Conservation (phyloP, 2,888 invertebrate genomes). For the Gymnocheta viridis region DNA sequence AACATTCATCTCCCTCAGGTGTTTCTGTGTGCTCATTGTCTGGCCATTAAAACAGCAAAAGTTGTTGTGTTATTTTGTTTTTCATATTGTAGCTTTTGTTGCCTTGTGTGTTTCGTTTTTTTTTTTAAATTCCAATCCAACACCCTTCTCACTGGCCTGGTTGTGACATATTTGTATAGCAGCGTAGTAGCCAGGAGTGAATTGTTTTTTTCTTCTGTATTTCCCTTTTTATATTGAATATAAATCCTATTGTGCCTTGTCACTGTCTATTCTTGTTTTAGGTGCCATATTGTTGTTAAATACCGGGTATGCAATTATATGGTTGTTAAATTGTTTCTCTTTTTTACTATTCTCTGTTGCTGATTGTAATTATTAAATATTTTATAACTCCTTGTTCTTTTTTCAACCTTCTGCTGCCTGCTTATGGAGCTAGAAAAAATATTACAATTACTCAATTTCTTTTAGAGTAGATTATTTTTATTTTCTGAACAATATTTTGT, state of each 20-base stretch:
- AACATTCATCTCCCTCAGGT: slow-evolving; percentile 59
- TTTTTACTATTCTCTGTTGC: slow-evolving; percentile 13
- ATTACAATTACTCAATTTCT: slow-evolving; percentile 50
- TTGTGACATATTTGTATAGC: neutral
- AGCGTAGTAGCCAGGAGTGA: neutral
- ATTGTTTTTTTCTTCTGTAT: neutral
- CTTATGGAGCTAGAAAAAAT: neutral
- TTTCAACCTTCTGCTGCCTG: neutral
- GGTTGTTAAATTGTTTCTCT: slow-evolving; percentile 58
- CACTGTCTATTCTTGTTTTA: slow-evolving; percentile 60
- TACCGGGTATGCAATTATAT: slow-evolving; percentile 64
- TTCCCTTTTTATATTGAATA: slow-evolving; percentile 41
- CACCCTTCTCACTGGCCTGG: slow-evolving; percentile 12
- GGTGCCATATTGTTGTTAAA: slow-evolving; percentile 68
- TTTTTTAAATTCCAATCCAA: slow-evolving; percentile 23
- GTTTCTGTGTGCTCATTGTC: slow-evolving; percentile 57
- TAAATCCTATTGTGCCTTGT: slow-evolving; percentile 60
- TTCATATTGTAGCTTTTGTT: slow-evolving; percentile 46
- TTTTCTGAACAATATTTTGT: slow-evolving; percentile 24
- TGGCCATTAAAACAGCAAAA: slow-evolving; percentile 61
- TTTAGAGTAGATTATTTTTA: slow-evolving; percentile 30
- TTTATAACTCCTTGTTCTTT: slow-evolving; percentile 29
- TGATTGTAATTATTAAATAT: slow-evolving; percentile 62
- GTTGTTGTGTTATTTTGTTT: slow-evolving; percentile 44
- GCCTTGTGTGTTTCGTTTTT: neutral